Evolutionary conservation across 2,113 vertebrate species (phyloP).

Genomic region (Microcebus ravelobensis): DNA sequence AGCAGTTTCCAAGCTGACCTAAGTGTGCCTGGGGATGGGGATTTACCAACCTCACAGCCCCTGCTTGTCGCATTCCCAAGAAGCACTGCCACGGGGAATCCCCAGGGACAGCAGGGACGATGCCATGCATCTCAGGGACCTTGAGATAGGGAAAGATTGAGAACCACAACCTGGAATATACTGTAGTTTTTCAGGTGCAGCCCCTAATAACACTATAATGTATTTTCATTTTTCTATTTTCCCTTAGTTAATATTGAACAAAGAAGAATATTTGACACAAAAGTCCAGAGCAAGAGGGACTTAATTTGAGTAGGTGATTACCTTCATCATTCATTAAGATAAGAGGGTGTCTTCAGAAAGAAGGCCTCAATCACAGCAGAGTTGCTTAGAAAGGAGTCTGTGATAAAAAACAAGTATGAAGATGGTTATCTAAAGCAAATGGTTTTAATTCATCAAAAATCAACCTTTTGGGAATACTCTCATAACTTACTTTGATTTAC

Average conservation of each 20-base stretch:
- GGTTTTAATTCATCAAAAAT: background rate
- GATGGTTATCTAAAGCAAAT: conserved; percentile 41
- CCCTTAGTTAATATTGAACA: background rate
- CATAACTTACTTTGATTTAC: background rate
- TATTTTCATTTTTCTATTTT: background rate
- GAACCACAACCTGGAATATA: background rate
- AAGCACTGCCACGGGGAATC: background rate
- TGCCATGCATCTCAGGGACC: background rate
- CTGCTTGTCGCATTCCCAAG: background rate
- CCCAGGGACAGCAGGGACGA: background rate
- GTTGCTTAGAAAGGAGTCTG: conserved; percentile 71
- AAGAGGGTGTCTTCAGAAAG: conserved; percentile 63
- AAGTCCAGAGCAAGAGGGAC: background rate
- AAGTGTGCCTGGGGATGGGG: background rate
- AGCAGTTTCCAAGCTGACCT: background rate
- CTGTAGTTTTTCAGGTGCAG: background rate
- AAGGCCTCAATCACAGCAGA: conserved; percentile 53
- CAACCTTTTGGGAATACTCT: background rate
- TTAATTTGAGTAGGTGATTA: conserved; percentile 31
- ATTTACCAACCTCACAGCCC: background rate
- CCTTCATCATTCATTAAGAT: conserved; percentile 70
- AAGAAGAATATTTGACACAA: background rate
- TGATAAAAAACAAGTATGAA: conserved; percentile 72
- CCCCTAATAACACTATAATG: background rate
- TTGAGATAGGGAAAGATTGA: background rate